Evolutionary conservation across 2,888 invertebrate species (phyloP).

Genomic region (Pasiphila rectangulata): DNA sequence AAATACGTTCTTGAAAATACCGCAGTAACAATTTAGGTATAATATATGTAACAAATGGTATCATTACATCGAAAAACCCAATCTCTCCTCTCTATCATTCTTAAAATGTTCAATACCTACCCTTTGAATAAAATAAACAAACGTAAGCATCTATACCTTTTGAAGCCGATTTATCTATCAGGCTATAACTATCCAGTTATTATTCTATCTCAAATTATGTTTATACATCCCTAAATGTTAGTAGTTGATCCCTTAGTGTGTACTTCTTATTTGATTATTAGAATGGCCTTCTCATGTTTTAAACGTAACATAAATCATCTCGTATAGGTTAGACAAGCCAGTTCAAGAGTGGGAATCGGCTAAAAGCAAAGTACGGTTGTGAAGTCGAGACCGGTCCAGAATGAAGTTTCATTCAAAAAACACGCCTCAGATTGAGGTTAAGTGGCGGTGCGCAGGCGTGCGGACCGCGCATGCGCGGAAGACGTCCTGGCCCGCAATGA

Average conservation of each 20-base stretch:
- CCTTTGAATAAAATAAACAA: not conserved
- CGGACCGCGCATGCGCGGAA: slow-evolving; percentile 58
- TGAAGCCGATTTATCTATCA: not conserved
- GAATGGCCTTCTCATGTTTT: slow-evolving; percentile 16
- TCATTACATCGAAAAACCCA: not conserved
- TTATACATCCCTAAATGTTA: not conserved
- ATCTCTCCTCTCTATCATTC: not conserved
- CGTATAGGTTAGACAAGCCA: slow-evolving; percentile 43
- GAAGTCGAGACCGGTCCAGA: slow-evolving; percentile 51
- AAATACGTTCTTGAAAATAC: too few relatives aligned
- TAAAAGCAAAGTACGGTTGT: slow-evolving; percentile 64
- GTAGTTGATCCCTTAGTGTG: not conserved
- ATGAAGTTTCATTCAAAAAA: slow-evolving; percentile 78
- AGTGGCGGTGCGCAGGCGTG: slow-evolving; percentile 70
- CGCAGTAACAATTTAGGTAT: too few relatives aligned
- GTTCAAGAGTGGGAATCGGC: slow-evolving; percentile 49
- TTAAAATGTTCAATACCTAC: slow-evolving; percentile 2
- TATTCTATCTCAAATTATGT: slow-evolving; percentile 2
- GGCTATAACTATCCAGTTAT: not conserved
- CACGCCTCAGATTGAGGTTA: slow-evolving; percentile 77
- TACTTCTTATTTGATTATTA: slow-evolving; percentile 14
- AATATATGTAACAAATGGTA: not conserved
- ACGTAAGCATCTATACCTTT: not conserved
- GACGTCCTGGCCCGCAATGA: slow-evolving; percentile 62
- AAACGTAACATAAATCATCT: slow-evolving; percentile 23